These are phyloP conservation scores for Trachythela sp. DNA, from an alignment of 64 coral and sea anemone species.

Conservation along the genomic window DNA sequence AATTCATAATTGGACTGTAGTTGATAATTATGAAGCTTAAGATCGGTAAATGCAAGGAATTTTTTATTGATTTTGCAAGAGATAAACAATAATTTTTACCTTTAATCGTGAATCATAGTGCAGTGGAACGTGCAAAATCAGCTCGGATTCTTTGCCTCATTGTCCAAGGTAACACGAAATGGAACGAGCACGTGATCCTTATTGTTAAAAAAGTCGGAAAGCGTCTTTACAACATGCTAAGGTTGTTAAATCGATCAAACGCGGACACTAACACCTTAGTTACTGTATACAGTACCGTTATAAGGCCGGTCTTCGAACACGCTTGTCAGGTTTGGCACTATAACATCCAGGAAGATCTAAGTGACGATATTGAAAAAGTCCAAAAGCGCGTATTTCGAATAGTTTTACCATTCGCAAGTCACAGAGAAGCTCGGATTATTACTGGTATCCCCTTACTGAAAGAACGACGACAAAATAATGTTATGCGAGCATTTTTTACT, in stretches of 20 bases:
- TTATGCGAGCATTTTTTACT: too few relatives aligned
- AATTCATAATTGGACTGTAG: not conserved
- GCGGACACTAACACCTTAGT: not conserved
- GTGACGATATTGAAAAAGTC: too few relatives aligned
- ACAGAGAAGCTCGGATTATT: too few relatives aligned
- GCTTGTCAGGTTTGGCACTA: too few relatives aligned
- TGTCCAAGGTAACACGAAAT: not conserved
- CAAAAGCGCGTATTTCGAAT: too few relatives aligned
- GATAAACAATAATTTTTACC: not conserved
- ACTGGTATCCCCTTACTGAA: too few relatives aligned
- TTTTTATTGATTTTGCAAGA: not conserved
- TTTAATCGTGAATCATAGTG: not conserved
- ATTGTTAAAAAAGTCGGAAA: not conserved
- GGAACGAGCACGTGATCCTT: not conserved
- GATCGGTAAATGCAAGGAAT: not conserved
- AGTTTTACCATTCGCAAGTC: too few relatives aligned
- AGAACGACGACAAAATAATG: too few relatives aligned
- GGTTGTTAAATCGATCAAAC: not conserved
- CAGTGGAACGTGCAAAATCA: too few relatives aligned
- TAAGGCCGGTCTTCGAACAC: not conserved
- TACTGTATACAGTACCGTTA: not conserved
- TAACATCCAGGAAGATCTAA: too few relatives aligned
- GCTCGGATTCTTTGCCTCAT: not conserved
- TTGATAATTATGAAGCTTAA: conserved; percentile 7
- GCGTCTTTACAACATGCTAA: not conserved